Evolutionary conservation across 2,797 vertebrate genomes (phyloP), one percentile per base, ranked within the genome.

Genomic region (Acanthornis magna): DNA sequence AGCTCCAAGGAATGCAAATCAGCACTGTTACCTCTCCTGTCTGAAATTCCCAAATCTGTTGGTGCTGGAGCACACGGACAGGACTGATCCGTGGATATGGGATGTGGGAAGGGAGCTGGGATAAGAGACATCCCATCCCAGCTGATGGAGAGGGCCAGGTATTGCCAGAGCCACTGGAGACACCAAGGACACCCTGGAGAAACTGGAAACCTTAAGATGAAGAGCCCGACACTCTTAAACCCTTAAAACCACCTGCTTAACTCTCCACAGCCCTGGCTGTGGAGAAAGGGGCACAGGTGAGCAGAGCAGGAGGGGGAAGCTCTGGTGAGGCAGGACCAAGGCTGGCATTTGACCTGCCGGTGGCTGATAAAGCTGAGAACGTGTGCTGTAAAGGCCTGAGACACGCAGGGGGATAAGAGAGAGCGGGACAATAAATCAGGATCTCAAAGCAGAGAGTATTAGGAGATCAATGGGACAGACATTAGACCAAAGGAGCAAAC

Each of bases 381-480:
- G 2, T 50, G 47, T 66, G 74, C 76, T 90, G 34, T 21, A 78
- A 73, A 12, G 4, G 77, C 42, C 75, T 14, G 79, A 93, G 91
- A 93, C 68, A 50, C 40, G 15, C 85, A 70, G 81, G 62, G 91
- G 95, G 79, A 92, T 92, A 93, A 85, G 66, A 88, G 89, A 91
- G 22, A 20, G 3, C 5, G 29, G 91, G 81, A 45, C 93, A 91
- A 92, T 93, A 96, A 94, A 95, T 95, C 96, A 96, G 82, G 20
- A 71, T 88, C 95, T 93, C 88, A 87, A 91, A 89, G 94, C 92
- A 92, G 30, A 91, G 86, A 65, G 85, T 60, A 93, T 82, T 71
- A 95, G 95, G 86, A 96, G 83, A 95, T 91, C 83, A 91, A 38
- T 90, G 91, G 94, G 94, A 96, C 89, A 96, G 95, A 91, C 93